Evolutionary conservation across 92 coral and sea anemone genomes (phyloP).

Genomic region (Zoanthus sociatus): DNA sequence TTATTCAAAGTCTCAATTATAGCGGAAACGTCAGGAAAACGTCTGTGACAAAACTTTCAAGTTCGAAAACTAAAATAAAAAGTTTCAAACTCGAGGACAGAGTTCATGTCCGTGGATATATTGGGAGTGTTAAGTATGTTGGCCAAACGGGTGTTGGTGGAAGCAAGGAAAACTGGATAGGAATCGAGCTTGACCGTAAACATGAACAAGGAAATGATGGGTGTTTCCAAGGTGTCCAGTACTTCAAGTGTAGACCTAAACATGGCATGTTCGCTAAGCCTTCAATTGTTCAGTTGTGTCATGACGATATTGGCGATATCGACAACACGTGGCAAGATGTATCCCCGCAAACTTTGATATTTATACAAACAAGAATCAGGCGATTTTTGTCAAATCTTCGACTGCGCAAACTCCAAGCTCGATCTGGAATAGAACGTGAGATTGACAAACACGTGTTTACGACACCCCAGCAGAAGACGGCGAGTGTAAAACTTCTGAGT

Average conservation of each 20-base stretch:
- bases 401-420: slow-evolving; percentile 67
- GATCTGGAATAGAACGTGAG: slow-evolving; percentile 68
- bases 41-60: not conserved
- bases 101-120: slow-evolving; percentile 71
- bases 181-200: slow-evolving; percentile 68
- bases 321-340: slow-evolving; percentile 35
- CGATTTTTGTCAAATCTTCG: slow-evolving; percentile 66
- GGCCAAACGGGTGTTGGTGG: slow-evolving; percentile 69
- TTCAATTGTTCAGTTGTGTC: slow-evolving; percentile 36
- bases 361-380: slow-evolving; percentile 67
- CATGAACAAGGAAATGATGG: slow-evolving; percentile 68
- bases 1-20: not conserved
- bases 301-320: slow-evolving; percentile 50
- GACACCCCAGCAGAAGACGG: slow-evolving; percentile 71
- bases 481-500: slow-evolving; percentile 66
- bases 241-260: slow-evolving; percentile 56
- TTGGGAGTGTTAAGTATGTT: slow-evolving; percentile 65
- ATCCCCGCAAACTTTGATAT: slow-evolving; percentile 64
- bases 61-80: not conserved
- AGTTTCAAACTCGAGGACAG: slow-evolving; percentile 62
- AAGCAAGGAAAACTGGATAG: slow-evolving; percentile 65
- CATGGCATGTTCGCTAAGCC: slow-evolving; percentile 72
- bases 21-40: not conserved
- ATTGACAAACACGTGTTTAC: slow-evolving; percentile 72
- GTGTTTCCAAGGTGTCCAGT: slow-evolving; percentile 63